Conservation (phyloP, 2,797 vertebrate species). For the Sebastes itinus region DNA sequence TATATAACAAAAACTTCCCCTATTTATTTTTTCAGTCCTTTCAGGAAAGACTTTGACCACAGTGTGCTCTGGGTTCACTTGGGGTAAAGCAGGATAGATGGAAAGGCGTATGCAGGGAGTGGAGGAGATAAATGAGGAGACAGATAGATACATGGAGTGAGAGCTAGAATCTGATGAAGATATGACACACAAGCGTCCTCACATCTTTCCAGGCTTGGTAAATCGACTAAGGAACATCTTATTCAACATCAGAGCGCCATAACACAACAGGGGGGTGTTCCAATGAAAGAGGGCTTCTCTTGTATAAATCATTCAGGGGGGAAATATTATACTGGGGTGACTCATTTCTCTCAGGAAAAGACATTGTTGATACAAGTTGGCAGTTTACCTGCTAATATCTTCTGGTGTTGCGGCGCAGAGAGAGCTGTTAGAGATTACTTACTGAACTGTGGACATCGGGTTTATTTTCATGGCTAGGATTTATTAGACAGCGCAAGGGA, state of each 20-base stretch:
- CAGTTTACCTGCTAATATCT: slow-evolving; percentile 67
- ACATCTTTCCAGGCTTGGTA: slow-evolving; percentile 47
- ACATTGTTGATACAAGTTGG: slow-evolving; percentile 66
- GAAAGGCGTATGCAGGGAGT: slow-evolving; percentile 27
- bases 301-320: slow-evolving; percentile 35
- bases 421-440: slow-evolving; percentile 48
- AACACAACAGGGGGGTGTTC: slow-evolving; percentile 39
- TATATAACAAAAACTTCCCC: neutral
- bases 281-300: slow-evolving; percentile 33
- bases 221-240: slow-evolving; percentile 54
- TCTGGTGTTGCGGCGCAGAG: slow-evolving; percentile 17
- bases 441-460: slow-evolving; percentile 50
- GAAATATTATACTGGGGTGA: slow-evolving; percentile 63
- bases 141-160: slow-evolving; percentile 22
- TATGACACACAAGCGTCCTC: slow-evolving; percentile 33
- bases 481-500: slow-evolving; percentile 66
- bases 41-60: slow-evolving; percentile 3
- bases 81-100: slow-evolving; percentile 43
- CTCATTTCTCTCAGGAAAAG: slow-evolving; percentile 66
- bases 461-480: slow-evolving; percentile 67
- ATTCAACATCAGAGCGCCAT: slow-evolving; percentile 46
- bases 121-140: slow-evolving; percentile 49
- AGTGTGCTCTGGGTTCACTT: slow-evolving; percentile 38
- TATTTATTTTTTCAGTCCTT: neutral
- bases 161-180: slow-evolving; percentile 40